phyloP scores from a whole-genome alignment of 1,140 invertebrate genomes.

The Anoplolepis gracilipes region DNA sequence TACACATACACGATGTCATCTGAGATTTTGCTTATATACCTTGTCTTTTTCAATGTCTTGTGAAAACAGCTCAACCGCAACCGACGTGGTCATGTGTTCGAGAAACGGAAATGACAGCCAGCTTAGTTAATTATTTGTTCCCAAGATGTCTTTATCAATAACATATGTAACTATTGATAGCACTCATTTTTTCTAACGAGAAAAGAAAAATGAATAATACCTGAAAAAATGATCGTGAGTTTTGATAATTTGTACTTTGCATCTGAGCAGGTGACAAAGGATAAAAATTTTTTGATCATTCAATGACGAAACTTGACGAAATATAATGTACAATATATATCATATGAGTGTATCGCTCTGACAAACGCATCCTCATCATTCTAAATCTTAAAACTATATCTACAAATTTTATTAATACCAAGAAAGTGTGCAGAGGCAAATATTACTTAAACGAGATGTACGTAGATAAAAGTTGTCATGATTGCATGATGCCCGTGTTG shows the following conservation, averaged over 20 bases:
- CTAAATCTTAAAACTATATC: slow-evolving; percentile 75
- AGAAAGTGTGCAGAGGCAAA: slow-evolving; percentile 65
- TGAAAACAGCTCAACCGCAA: slow-evolving; percentile 73
- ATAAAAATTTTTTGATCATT: slow-evolving; percentile 61
- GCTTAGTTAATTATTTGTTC: slow-evolving; percentile 74
- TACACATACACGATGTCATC: neutral
- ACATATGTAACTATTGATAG: slow-evolving; percentile 62
- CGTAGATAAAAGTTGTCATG: slow-evolving; percentile 76
- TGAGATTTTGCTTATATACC: neutral
- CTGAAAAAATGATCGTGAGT: slow-evolving; percentile 65
- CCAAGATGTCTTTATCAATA: slow-evolving; percentile 70
- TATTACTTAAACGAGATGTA: slow-evolving; percentile 70
- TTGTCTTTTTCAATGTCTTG: slow-evolving; percentile 56
- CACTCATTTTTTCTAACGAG: slow-evolving; percentile 40
- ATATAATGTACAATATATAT: slow-evolving; percentile 66
- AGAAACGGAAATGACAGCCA: slow-evolving; percentile 58
- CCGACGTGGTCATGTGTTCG: slow-evolving; percentile 34
- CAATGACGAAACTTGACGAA: slow-evolving; percentile 48
- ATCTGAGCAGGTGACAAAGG: slow-evolving; percentile 66
- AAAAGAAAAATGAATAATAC: slow-evolving; percentile 58
- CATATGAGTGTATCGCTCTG: slow-evolving; percentile 51
- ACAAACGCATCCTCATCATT: slow-evolving; percentile 43
- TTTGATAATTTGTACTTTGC: slow-evolving; percentile 74
- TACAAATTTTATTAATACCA: slow-evolving; percentile 76
- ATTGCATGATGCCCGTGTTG: slow-evolving; percentile 64